Percentiles rank a stretch among this genome's conserved stretches.
Evolutionary conservation across 2,113 vertebrate genomes (phyloP).

Genomic region (Cryptomyrus ogoouensis): DNA sequence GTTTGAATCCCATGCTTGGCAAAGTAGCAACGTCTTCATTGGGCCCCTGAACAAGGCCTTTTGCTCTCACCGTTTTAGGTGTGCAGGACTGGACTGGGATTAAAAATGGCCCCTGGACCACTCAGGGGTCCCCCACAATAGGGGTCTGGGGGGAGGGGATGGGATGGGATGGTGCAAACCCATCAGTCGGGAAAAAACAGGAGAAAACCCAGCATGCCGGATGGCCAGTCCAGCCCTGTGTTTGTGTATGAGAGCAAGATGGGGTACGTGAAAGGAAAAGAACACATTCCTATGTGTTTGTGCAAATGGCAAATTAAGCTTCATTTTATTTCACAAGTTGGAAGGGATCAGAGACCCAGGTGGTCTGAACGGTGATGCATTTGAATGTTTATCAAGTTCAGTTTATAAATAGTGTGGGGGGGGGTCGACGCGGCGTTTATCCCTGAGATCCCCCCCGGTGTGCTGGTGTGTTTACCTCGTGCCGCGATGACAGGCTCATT

Average conservation of each 20-base stretch:
- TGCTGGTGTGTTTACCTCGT: neutral
- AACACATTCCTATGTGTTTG: neutral
- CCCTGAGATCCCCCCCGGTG: neutral
- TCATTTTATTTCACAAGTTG: neutral
- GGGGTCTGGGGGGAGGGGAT: neutral
- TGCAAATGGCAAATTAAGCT: neutral
- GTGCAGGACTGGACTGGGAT: neutral
- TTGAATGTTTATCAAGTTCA: neutral
- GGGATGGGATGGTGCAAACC: neutral
- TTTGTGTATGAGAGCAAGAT: neutral
- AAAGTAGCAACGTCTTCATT: neutral
- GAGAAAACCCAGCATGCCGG: neutral
- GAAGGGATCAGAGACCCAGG: neutral
- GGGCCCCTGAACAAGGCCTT: neutral
- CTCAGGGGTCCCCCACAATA: neutral
- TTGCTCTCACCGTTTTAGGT: neutral
- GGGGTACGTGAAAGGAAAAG: neutral
- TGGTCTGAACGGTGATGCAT: neutral
- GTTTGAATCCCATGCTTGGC: neutral
- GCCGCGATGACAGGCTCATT: conserved; percentile 4
- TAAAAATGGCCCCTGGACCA: neutral
- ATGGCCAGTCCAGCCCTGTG: neutral
- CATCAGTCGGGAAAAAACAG: neutral
- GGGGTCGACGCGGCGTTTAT: neutral
- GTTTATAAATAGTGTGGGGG: neutral